phyloP scores from a whole-genome alignment of 2,113 vertebrate genomes.

The Pleuronectes platessa region DNA sequence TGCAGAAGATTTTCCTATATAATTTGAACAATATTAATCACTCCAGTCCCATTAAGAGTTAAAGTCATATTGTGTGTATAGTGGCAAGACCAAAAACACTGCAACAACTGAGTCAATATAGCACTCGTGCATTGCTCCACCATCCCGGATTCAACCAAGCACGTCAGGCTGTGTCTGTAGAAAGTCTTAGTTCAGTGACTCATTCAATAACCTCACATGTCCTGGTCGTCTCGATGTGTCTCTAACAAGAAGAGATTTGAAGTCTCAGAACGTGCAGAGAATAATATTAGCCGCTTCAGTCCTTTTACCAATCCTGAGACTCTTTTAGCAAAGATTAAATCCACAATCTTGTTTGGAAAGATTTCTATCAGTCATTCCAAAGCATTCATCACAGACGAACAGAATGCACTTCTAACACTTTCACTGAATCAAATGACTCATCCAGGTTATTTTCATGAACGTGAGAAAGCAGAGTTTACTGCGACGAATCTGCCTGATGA shows the following conservation, averaged over 20 bases:
- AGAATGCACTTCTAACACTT: neutral
- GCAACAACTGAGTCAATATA: neutral
- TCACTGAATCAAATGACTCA: neutral
- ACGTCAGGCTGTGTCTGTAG: too few relatives aligned
- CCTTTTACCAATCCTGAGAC: too few relatives aligned
- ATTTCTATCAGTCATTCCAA: too few relatives aligned
- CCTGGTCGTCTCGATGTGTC: too few relatives aligned
- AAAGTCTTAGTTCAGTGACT: neutral
- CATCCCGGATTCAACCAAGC: neutral
- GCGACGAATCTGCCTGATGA: neutral
- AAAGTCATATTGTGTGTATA: too few relatives aligned
- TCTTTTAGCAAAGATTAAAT: too few relatives aligned
- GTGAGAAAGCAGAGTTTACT: neutral
- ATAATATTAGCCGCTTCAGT: too few relatives aligned
- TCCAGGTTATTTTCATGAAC: neutral
- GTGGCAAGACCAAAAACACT: too few relatives aligned
- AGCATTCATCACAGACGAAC: too few relatives aligned
- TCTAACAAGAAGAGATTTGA: too few relatives aligned
- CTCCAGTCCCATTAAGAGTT: neutral
- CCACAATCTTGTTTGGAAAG: too few relatives aligned
- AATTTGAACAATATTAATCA: neutral
- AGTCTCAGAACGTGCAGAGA: neutral
- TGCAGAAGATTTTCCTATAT: neutral
- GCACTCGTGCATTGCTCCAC: neutral
- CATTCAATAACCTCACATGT: neutral